Evolutionary conservation across 2,113 vertebrate genomes (phyloP), one percentile per base, ranked within the genome.

Genomic region (Hylia prasina): DNA sequence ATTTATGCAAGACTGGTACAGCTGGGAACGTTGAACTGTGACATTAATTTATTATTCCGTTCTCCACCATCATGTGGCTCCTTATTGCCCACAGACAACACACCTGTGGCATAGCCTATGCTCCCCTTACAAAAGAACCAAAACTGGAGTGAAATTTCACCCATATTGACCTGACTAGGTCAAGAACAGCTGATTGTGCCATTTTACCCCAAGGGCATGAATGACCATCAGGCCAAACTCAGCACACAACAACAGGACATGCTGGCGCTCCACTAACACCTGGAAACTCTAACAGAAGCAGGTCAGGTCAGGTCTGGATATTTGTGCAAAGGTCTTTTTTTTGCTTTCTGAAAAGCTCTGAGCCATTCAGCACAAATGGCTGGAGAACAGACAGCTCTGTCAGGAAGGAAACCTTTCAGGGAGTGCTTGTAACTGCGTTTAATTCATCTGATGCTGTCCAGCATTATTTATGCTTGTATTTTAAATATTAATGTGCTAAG

Each of bases 211-310:
- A 0, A 57, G 45, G 18, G 13, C 7, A 66, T 0, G 0, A 57
- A 78, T 23, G 18, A 23, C 21, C 30, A 47, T 28, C 39, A 82
- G 30, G 31, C 13, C 20, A 3, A 73, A 86, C 35, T 47, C 50
- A 50, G 25, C 4, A 1, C 8, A 40, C 15, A n/a, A 24, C 53
- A 70, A 12, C 37, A 56, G 57, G 27, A 48, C 19, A 33, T 0
- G 2, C 2, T 16, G 21, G 33, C 12, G 23, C n/a, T 48, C 3
- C 0, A 31, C 3, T 0, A 63, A 68, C 24, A 45, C 11, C 31
- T 12, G n/a, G 27, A 24, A 65, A 44, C 2, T 2, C 2, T 12
- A 73, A 63, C 42, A 78, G 39, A 7, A 92, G 57, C 8, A 47
- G 13, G 39, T 65, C 73, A 85, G 63, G 61, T 42, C 4, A 5